Base-by-base conservation (phyloP, 2,888 invertebrate species). In the Cheilosia urbana region DNA sequence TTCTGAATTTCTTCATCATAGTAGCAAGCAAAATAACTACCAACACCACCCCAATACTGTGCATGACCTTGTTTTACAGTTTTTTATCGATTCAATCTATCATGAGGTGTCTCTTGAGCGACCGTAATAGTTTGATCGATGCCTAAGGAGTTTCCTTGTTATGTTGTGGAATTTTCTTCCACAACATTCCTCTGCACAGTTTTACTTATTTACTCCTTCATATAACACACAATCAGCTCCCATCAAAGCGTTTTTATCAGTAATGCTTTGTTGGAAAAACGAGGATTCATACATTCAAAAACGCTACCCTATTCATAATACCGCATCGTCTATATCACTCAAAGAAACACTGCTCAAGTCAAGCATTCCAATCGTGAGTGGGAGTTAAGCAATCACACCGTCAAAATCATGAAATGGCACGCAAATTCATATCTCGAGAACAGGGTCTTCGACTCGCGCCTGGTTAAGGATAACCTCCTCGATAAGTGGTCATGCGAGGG, bases 351-450 rank as follows among this genome's bases (percentile, higher is more conserved):
- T 92, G 24, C 88, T 91, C 72, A 91, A 90, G 58, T 92, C 92
- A 42, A 92, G 91, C 87, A 89, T 92, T 75, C 92, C 92, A 55
- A 90, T 92, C 88, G 92, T 92, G 91, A 92, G 92, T 91, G 88
- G 73, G 69, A 66, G 40, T 62, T 53, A 75, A 73, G 47, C 17
- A 42, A 69, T 49, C 40, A 62, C 63, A 45, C 72, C 62, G 37
- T 53, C 63, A 76, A 69, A 30, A 87, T 60, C 77, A 90, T 90
- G 89, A 90, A 90, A 88, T 90, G 89, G 88, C 89, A 90, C 79
- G 89, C 89, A 89, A 89, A 88, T 88, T 88, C 90, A 65, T 92
- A 90, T 87, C 89, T 92, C 82, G 92, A 92, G 88, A 92, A 92
- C 88, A 90, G 91, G 76, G 89, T 89, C 55, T 92, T 92, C 87